Conservation (phyloP, 1,140 invertebrate species). For the Eumaeus atala region DNA sequence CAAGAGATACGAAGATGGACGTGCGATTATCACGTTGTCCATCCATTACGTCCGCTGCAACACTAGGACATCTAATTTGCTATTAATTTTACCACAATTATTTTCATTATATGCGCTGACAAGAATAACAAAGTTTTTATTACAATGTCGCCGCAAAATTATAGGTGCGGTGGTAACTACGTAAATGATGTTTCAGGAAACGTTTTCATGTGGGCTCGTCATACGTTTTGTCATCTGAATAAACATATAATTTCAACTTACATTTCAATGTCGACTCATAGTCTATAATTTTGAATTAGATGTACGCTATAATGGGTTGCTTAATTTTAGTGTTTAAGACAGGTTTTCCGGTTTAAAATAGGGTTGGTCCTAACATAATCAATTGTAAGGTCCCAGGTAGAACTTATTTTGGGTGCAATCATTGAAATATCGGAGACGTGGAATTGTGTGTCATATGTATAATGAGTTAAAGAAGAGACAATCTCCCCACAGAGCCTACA, state of each 20-base stretch:
- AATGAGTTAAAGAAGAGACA: too few species aligned
- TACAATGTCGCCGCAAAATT: constrained; percentile 63
- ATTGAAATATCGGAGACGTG: too few species aligned
- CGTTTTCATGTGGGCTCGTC: constrained; percentile 32
- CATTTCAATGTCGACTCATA: not conserved
- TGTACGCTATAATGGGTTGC: not conserved
- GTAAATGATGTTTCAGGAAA: constrained; percentile 53
- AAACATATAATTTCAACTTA: constrained; percentile 6
- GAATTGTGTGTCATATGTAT: too few species aligned
- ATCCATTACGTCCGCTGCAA: constrained; percentile 40
- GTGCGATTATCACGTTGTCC: constrained; percentile 6
- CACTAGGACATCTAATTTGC: constrained; percentile 59
- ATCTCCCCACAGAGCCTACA: too few species aligned
- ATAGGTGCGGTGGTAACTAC: constrained; percentile 42
- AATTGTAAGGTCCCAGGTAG: not conserved
- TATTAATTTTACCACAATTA: constrained; percentile 66
- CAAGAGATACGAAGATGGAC: constrained; percentile 21
- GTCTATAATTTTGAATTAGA: constrained; percentile 1
- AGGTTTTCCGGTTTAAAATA: not conserved
- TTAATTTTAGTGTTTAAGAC: constrained; percentile 6
- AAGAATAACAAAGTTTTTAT: constrained; percentile 53
- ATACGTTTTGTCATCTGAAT: constrained; percentile 10
- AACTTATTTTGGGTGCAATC: not conserved
- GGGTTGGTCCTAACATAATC: not conserved
- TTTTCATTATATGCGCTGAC: constrained; percentile 64